Percentiles rank a stretch among this genome's conserved stretches.
Conservation (phyloP, 2,113 vertebrate genomes). For the Muscicapa adusta region DNA sequence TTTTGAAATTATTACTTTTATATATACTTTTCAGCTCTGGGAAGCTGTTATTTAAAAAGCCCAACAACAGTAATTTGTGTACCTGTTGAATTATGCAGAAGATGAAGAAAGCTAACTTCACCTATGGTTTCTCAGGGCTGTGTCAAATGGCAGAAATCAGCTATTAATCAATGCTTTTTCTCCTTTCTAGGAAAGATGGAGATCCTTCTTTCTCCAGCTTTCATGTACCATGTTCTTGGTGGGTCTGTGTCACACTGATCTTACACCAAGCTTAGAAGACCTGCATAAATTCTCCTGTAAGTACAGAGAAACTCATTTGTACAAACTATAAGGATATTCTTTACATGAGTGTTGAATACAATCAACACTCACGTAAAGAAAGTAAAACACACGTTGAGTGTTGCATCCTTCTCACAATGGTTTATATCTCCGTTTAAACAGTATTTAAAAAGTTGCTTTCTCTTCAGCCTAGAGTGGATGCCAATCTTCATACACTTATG, state of each 20-base stretch:
- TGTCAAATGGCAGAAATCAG: background rate
- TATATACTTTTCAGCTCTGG: background rate
- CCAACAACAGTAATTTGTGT: background rate
- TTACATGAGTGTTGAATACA: background rate
- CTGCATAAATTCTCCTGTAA: background rate
- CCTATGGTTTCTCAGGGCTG: background rate
- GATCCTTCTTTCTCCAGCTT: background rate
- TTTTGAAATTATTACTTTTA: background rate
- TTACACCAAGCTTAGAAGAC: background rate
- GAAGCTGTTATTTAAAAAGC: background rate
- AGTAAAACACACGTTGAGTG: background rate
- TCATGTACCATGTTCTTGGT: background rate
- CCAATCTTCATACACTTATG: background rate
- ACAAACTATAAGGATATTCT: background rate
- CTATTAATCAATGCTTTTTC: background rate
- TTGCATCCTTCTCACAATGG: background rate
- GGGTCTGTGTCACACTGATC: background rate
- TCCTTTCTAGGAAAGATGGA: background rate
- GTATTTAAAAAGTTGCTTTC: slow-evolving; percentile 5
- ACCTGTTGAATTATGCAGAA: background rate
- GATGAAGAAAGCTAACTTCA: background rate
- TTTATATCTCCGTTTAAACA: slow-evolving; percentile 3
- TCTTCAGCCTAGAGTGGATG: slow-evolving; percentile 22
- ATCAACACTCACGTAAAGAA: background rate
- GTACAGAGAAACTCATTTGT: background rate